A percentile compares a stretch with the other conserved stretches of the same genome.
phyloP scores from a whole-genome alignment of 2,888 invertebrate species.

The Cyclophora punctaria region DNA sequence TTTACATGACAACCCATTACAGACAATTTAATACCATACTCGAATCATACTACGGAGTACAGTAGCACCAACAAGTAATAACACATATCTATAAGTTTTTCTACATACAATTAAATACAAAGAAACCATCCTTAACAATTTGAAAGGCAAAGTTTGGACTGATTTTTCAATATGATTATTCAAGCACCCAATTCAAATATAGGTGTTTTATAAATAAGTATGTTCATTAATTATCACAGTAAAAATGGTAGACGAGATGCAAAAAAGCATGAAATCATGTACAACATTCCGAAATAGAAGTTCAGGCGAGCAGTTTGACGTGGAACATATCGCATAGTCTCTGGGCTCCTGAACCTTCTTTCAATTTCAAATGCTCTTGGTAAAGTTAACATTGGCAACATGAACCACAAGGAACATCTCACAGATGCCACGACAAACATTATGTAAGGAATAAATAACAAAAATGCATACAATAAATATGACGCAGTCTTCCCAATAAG shows the following conservation, averaged over 20 bases:
- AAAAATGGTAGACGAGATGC: slow-evolving; percentile 78
- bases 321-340: slow-evolving; percentile 87
- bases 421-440: slow-evolving; percentile 90
- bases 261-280: slow-evolving; percentile 87
- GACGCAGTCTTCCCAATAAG: slow-evolving; percentile 93
- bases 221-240: slow-evolving; percentile 28
- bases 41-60: too few species aligned
- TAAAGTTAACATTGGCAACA: slow-evolving; percentile 90
- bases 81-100: too few species aligned
- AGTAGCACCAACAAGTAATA: too few species aligned
- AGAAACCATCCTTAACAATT: too few species aligned
- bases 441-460: slow-evolving; percentile 93
- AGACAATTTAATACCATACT: too few species aligned
- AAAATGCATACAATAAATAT: slow-evolving; percentile 90
- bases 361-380: slow-evolving; percentile 93
- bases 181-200: too few species aligned
- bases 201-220: slow-evolving; percentile 3
- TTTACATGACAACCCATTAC: too few species aligned
- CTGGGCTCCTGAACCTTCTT: slow-evolving; percentile 86
- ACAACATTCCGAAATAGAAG: slow-evolving; percentile 92
- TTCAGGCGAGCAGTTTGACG: slow-evolving; percentile 92
- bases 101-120: too few species aligned
- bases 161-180: too few species aligned
- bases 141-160: too few species aligned
- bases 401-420: slow-evolving; percentile 90